Evolutionary conservation across 2,888 invertebrate species (phyloP), one percentile per base, ranked within the genome.

Genomic region (Oscheius sp.): DNA sequence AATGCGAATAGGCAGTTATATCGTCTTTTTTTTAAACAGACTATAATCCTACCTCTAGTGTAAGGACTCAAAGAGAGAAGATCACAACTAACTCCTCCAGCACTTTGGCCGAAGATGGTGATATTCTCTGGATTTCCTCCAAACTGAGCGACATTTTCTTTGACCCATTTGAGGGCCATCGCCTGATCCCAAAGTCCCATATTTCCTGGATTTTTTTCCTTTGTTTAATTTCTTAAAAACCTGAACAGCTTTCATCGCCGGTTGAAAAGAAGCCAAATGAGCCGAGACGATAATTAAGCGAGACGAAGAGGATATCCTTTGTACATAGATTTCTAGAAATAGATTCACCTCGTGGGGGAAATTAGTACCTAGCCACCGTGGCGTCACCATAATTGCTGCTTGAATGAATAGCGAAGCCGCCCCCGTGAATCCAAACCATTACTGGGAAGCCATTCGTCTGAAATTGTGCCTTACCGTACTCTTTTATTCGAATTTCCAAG

Each of bases 61-160:
- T 81, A 74, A 2, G 82, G 82, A 15, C 75, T 75, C 12, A 82
- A 31, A 8, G 73, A 69, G 15, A 82, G 67, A 17, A 80, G 66
- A 55, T 82, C 82, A 1, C 70, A 74, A n/a, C 76, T 76, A 1
- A 76, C 77, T 42, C 81, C 83, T 15, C 83, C 83, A 15, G 82
- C 82, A 73, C 80, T 80, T 53, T 84, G 83, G 1, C 83, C 84
- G 61, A 85, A 85, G 6, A 85, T 77, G 2, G 86, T 86, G 15
- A 86, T 77, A 61, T 81, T 82, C 17, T 74, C 64, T n/a, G 82
- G 78, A 55, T 86, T 76, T 8, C 86, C 86, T 15, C 84, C 81
- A 70, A 85, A 86, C 2, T 65, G 46, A 0, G 42, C 33, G 31
- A 86, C 82, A 64, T 86, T 82, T 1, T 82, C 68, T 27, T 82